Percentiles rank a stretch among this genome's conserved stretches.
Evolutionary conservation across 2,888 invertebrate genomes (phyloP).

Genomic region (Kryphioiulus occultus): DNA sequence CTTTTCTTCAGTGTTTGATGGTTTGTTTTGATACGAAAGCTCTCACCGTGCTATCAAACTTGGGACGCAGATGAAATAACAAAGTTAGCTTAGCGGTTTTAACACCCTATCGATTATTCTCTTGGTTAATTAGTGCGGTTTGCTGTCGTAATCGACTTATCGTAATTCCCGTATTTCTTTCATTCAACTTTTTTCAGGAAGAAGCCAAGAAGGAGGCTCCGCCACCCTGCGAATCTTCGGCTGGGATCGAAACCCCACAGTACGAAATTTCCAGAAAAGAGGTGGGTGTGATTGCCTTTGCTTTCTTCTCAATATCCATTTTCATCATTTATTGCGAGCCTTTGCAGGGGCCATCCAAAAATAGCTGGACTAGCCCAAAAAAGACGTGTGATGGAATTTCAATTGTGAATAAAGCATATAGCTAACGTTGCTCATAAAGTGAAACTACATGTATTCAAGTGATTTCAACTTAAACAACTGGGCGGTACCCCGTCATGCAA

Average conservation of each 20-base stretch:
- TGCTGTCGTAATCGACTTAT: neutral
- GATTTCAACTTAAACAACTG: too few relatives aligned
- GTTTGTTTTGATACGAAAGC: neutral
- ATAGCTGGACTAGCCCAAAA: too few relatives aligned
- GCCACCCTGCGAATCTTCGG: slow-evolving; percentile 61
- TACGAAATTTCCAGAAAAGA: slow-evolving; percentile 62
- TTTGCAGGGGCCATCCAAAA: neutral
- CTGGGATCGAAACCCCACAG: slow-evolving; percentile 59
- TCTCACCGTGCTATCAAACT: neutral
- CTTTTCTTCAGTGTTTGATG: neutral
- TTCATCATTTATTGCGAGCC: neutral
- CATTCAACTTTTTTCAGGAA: slow-evolving; percentile 59
- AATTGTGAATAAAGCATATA: too few relatives aligned
- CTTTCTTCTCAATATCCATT: neutral
- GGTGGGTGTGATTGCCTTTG: slow-evolving; percentile 57
- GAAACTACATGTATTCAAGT: too few relatives aligned
- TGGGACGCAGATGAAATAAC: neutral
- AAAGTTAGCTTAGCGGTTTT: neutral
- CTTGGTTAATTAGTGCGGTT: neutral
- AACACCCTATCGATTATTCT: neutral
- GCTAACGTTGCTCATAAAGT: too few relatives aligned
- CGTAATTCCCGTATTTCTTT: neutral
- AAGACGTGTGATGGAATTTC: too few relatives aligned
- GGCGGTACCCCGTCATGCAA: too few relatives aligned
- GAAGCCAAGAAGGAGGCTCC: slow-evolving; percentile 60